Evolutionary conservation across 2,888 invertebrate genomes (phyloP), one percentile per base, ranked within the genome.

Genomic region (Meloe dianella): DNA sequence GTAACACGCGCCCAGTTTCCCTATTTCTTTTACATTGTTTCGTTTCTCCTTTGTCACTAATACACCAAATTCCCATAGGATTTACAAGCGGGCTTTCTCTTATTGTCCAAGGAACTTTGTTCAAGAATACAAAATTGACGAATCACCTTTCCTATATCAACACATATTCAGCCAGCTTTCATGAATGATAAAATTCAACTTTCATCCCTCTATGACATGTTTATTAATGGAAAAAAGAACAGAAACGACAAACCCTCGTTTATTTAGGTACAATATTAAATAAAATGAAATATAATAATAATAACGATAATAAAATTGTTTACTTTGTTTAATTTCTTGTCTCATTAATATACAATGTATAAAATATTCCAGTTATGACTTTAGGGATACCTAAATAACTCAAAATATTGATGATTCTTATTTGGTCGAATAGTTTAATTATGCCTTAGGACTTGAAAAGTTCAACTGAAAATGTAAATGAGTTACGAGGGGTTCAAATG

Each of bases 381-480:
- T 70, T 70, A 68, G 70, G 72, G 71, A 73, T 69, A 72, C 73
- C 66, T 73, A n/a, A n/a, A n/a, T n/a, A 70, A 70, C 69, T 74
- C 75, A 74, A 72, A 73, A 73, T 72, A 69, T 70, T 72, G 71
- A 72, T 68, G 70, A 68, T 74, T 76, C 76, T 76, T 76, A 73
- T 75, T 75, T 74, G 76, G 76, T 73, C 71, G 74, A 75, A 71
- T 74, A 77, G 66, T 78, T 76, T 76, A 77, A 78, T 77, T 78
- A 74, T 73, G 77, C 77, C 73, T 61, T 68, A 67, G 74, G 74
- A 73, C 71, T 73, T 74, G 71, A 73, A 74, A 74, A 78, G 75
- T 74, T 75, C 69, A 68, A 75, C 73, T 71, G 75, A 75, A 78
- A 77, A 78, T 78, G 78, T 75, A 78, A 77, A 78, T 78, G 77